These are phyloP conservation scores for Pontoporia blainvillei DNA, from an alignment of 2,113 vertebrate genomes.

Conservation along the genomic window DNA sequence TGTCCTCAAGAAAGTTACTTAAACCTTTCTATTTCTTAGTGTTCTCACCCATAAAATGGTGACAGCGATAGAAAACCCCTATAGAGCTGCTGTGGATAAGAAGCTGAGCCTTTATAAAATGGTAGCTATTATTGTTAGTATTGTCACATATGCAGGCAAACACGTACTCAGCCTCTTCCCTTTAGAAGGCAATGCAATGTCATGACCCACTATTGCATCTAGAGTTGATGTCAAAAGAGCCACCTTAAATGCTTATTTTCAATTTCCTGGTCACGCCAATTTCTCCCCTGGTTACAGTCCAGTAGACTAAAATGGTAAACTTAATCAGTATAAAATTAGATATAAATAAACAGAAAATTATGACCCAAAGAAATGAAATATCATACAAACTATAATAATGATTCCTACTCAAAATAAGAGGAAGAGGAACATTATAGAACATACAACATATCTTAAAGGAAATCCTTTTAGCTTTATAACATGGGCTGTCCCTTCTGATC, in stretches of 20 bases:
- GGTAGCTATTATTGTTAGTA: neutral
- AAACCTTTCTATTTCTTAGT: neutral
- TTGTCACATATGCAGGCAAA: neutral
- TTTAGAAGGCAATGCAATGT: neutral
- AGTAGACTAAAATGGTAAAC: neutral
- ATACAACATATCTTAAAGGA: neutral
- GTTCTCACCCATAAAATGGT: neutral
- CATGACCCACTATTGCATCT: neutral
- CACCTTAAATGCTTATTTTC: neutral
- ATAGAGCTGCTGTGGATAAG: neutral
- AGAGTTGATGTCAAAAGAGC: neutral
- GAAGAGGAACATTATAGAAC: neutral
- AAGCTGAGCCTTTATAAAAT: neutral
- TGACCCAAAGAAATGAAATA: neutral
- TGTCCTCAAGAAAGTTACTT: neutral
- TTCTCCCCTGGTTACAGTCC: neutral
- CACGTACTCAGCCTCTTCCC: neutral
- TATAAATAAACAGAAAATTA: neutral
- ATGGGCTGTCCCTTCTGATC: accelerated
- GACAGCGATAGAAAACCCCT: neutral
- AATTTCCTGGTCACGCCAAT: neutral
- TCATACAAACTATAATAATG: neutral
- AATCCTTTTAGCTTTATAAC: neutral
- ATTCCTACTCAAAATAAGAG: neutral
- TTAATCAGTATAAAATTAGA: neutral